A percentile compares a stretch with the other conserved stretches of the same genome.
Conservation (phyloP, 1,140 invertebrate genomes). For the Rhizoglyphus robini region DNA sequence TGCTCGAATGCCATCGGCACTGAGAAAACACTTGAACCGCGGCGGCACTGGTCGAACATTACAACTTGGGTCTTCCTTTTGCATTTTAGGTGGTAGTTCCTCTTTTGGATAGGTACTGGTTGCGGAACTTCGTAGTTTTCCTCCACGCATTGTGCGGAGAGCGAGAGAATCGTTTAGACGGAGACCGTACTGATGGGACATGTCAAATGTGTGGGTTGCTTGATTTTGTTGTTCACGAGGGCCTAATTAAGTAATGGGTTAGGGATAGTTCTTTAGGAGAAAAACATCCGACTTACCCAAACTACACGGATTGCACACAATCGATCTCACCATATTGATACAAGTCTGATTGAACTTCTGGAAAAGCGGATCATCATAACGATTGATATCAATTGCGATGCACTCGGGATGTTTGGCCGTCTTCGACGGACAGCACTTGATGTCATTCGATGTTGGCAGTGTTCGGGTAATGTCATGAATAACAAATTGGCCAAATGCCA, state of each 20-base stretch:
- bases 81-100: slow-evolving; percentile 2
- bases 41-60: slow-evolving; percentile 15
- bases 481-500: slow-evolving; percentile 24
- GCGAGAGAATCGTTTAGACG: slow-evolving; percentile 27
- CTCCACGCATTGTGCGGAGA: slow-evolving; percentile 29
- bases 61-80: slow-evolving; percentile 1
- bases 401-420: slow-evolving; percentile 24
- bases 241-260: slow-evolving; percentile 26
- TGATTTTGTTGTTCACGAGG: slow-evolving; percentile 23
- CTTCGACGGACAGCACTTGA: slow-evolving; percentile 17
- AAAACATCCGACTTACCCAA: slow-evolving; percentile 26
- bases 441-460: slow-evolving; percentile 27
- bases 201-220: slow-evolving; percentile 17
- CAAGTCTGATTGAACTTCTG: slow-evolving; percentile 28
- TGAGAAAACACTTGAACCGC: slow-evolving; percentile 33
- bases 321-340: slow-evolving; percentile 32
- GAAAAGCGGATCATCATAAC: slow-evolving; percentile 30
- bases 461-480: slow-evolving; percentile 21
- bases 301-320: slow-evolving; percentile 22
- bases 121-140: slow-evolving; percentile 22
- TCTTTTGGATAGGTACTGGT: slow-evolving; percentile 9
- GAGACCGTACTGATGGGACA: slow-evolving; percentile 31
- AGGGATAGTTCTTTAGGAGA: slow-evolving; percentile 22
- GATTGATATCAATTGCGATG: slow-evolving; percentile 30
- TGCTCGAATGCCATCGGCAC: slow-evolving; percentile 40